These are phyloP conservation scores for Rutilus rutilus DNA, from an alignment of 2,113 vertebrate genomes.

Conservation along the genomic window DNA sequence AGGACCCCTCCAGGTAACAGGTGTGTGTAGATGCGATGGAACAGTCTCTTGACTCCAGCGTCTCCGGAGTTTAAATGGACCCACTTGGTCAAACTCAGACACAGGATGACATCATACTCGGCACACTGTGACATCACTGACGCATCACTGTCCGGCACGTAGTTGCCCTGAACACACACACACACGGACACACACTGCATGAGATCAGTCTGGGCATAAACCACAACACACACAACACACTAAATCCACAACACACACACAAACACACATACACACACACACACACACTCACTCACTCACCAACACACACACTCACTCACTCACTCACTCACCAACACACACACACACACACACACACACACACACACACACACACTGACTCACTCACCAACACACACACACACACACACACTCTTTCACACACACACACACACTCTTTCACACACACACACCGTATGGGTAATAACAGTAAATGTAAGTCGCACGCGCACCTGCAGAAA, in stretches of 20 bases:
- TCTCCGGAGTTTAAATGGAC: slow-evolving; percentile 89
- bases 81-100: slow-evolving; percentile 88
- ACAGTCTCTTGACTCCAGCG: slow-evolving; percentile 81
- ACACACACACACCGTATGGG: neutral
- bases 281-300: neutral
- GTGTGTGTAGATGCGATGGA: slow-evolving; percentile 81
- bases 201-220: neutral
- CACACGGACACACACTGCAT: neutral
- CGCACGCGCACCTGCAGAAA: slow-evolving; percentile 72
- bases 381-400: no score
- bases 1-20: slow-evolving; percentile 82
- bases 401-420: no score
- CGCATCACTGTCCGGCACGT: slow-evolving; percentile 75
- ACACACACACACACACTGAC: no score
- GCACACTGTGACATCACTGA: slow-evolving; percentile 74
- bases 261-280: neutral
- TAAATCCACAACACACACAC: neutral
- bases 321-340: no score
- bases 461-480: no score
- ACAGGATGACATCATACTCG: slow-evolving; percentile 85
- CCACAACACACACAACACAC: neutral
- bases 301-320: neutral
- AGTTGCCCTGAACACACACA: slow-evolving; percentile 83
- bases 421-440: no score
- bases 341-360: no score